Conservation (phyloP, 2,113 vertebrate genomes). For the Vulpes vulpes region DNA sequence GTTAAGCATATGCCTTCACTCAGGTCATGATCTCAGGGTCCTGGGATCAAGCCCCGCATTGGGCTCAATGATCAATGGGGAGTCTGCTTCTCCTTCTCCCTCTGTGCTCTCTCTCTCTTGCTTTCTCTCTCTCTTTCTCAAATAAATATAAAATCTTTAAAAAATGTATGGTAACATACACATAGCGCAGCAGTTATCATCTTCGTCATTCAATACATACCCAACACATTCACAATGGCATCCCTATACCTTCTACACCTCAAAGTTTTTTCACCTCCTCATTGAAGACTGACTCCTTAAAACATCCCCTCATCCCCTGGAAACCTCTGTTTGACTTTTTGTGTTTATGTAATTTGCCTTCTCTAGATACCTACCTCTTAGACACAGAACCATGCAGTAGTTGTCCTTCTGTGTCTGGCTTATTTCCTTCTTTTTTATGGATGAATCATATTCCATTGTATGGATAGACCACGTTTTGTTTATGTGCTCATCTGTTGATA, state of each 20-base stretch:
- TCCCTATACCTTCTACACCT: neutral
- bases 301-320: neutral
- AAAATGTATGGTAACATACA: neutral
- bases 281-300: neutral
- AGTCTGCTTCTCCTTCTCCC: too few relatives aligned
- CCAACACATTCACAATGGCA: neutral
- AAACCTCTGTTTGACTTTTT: too few relatives aligned
- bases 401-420: neutral
- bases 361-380: neutral
- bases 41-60: too few relatives aligned
- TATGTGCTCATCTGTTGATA: rapidly evolving
- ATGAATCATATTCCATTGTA: neutral
- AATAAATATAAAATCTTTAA: neutral
- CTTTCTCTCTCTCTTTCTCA: too few relatives aligned
- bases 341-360: neutral
- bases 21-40: too few relatives aligned
- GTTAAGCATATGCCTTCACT: too few relatives aligned
- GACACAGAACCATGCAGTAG: too few relatives aligned
- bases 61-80: too few relatives aligned
- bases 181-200: neutral
- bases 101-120: too few relatives aligned
- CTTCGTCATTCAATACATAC: neutral
- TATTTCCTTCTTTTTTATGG: neutral
- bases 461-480: rapidly evolving
- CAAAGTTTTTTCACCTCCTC: neutral